phyloP scores from a whole-genome alignment of 2,888 invertebrate genomes.

The Hanleya hanleyi region DNA sequence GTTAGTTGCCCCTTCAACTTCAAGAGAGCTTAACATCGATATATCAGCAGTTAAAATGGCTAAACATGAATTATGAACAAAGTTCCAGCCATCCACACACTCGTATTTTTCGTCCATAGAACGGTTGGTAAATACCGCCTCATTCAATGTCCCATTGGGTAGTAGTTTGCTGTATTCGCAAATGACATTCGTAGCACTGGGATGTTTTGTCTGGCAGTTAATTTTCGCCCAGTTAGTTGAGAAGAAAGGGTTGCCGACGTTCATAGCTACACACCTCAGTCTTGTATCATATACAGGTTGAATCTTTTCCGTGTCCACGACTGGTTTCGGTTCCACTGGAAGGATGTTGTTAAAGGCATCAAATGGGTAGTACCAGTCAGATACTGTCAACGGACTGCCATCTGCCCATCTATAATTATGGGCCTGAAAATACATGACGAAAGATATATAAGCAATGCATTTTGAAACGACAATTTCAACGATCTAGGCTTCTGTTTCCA shows the following conservation, averaged over 20 bases:
- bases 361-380: background rate
- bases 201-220: background rate
- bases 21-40: background rate
- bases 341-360: background rate
- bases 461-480: no score
- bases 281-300: background rate
- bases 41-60: background rate
- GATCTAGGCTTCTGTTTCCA: no score
- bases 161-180: no score
- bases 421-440: background rate
- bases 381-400: background rate
- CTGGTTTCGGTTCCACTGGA: background rate
- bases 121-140: no score
- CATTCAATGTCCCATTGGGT: no score
- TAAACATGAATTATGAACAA: background rate
- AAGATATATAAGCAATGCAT: no score
- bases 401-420: constrained; percentile 4
- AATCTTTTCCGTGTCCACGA: background rate
- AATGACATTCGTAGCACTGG: background rate
- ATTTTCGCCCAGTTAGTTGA: constrained; percentile 6
- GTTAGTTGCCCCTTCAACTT: background rate
- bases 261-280: background rate
- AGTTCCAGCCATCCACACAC: background rate
- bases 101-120: no score
- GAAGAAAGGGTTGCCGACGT: background rate